Evolutionary conservation across 1,140 invertebrate species (phyloP), one percentile per base, ranked within the genome.

Genomic region (Aphelinus certus): DNA sequence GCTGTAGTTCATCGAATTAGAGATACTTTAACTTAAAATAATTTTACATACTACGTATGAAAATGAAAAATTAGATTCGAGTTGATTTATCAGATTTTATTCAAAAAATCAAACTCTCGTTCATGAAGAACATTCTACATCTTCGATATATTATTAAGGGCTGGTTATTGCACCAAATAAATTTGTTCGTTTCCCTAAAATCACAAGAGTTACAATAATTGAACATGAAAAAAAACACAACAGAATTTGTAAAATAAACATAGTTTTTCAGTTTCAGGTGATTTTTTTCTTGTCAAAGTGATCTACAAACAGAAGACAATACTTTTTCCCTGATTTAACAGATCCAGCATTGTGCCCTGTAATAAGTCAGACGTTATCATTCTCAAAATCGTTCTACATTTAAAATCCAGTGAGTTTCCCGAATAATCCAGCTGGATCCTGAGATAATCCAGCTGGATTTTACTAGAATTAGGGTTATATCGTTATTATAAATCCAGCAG

Each of bases 211-310:
- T 0, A 26, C 26, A 76, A 55, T 10, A 74, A 73, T 58, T 57
- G 56, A 45, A 45, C 56, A 76, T 56, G 53, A 76, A 70, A 0
- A 53, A 6, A 9, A 9, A 9, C 46, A 26, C 10, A 66, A 53
- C 9, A 68, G 0, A 48, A 71, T 70, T 72, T 55, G 49, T 64
- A 45, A 46, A 9, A 45, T 61, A 42, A 57, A 78, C 72, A 80
- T 79, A 89, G 87, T 79, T 88, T 88, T 66, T 85, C 88, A 68
- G 87, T 85, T 77, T 88, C 86, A 10, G 87, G 93, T 45, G 92
- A 90, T 84, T 97, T 95, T 26, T 82, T 97, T 97, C 81, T 96
- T 96, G 78, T 98, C 96, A 88, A 98, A 98, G 87, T 98, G 96
- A 87, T 98, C 96, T 69, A 98, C 90, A 87, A 97, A 98, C 79